phyloP scores from a whole-genome alignment of 2,113 vertebrate genomes.

The Sander lucioperca region DNA sequence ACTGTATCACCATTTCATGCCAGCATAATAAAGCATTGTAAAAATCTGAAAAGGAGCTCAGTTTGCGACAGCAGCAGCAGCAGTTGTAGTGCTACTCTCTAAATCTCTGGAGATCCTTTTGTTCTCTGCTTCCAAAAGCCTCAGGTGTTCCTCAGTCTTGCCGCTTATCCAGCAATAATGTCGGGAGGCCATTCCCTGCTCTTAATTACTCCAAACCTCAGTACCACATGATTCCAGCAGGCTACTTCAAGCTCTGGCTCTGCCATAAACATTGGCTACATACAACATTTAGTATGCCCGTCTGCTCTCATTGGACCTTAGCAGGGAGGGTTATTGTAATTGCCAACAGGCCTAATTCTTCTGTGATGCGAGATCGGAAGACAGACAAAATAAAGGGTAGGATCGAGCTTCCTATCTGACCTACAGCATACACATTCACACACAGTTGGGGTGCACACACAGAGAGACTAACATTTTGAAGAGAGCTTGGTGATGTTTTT shows the following conservation, averaged over 20 bases:
- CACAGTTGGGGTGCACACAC: not conserved
- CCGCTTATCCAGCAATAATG: constrained; percentile 68
- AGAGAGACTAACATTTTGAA: not conserved
- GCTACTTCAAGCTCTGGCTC: constrained; percentile 43
- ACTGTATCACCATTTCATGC: not conserved
- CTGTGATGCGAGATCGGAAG: constrained; percentile 31
- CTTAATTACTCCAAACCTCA: constrained; percentile 71
- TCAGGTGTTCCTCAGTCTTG: constrained; percentile 71
- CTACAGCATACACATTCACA: not conserved
- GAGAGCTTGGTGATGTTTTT: not conserved
- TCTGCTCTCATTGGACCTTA: constrained; percentile 32
- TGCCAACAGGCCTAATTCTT: constrained; percentile 46
- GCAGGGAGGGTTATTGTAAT: constrained; percentile 33
- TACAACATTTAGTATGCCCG: constrained; percentile 53
- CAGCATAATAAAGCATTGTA: not conserved
- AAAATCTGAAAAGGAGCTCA: constrained; percentile 26
- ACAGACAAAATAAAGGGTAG: constrained; percentile 13
- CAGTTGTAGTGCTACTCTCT: constrained; percentile 1
- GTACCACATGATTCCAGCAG: constrained; percentile 58
- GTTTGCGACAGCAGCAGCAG: constrained; percentile 9
- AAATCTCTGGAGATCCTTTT: constrained; percentile 56
- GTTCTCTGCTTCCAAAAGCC: constrained; percentile 58
- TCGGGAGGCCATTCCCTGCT: constrained; percentile 37
- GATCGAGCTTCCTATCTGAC: not conserved
- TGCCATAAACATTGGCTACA: constrained; percentile 45